Base-by-base conservation (phyloP, 2,797 vertebrate species). In the Anguilla anguilla region DNA sequence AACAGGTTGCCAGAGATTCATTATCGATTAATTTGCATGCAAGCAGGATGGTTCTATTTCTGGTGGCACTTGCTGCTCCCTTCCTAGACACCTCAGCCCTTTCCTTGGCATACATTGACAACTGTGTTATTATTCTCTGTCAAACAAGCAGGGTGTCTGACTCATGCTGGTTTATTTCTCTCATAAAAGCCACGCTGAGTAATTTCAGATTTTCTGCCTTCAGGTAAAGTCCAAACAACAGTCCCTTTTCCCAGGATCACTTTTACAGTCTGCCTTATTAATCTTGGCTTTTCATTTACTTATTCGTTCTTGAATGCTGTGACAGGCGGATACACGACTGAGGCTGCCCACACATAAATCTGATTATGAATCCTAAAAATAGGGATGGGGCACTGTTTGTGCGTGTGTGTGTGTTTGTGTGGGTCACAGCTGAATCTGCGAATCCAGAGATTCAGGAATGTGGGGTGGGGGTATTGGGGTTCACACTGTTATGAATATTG, bases 101-200 rank as follows among this genome's bases (percentile, higher is more conserved):
- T 87, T 88, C 69, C 53, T 89, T 88, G 91, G 59, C 91, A 86
- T 91, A 89, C 89, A 92, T 93, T 92, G 89, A 94, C 91, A 93
- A 89, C 92, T 89, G 39, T 93, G 89, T 92, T 94, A 92, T 93
- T 91, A 90, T 91, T 86, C 89, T 90, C 86, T 82, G 91, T 94
- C 90, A 92, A 91, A 88, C 83, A 88, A 90, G 89, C 86, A 84
- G 87, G 87, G 89, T 91, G 89, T 88, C 90, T 91, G 92, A 90
- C 89, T 92, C 89, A 86, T 89, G 85, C 89, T 89, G 91, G 89
- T 94, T 94, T 93, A 94, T 94, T 92, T 92, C 88, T 84, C 88
- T 91, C 91, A 92, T 94, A 93, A 95, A 95, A 94, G 89, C 89
- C 53, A 88, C 88, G 89, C 90, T 90, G 91, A 91, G 93, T 94